Conservation (phyloP, 2,797 vertebrate species). For the Octomys mimax region DNA sequence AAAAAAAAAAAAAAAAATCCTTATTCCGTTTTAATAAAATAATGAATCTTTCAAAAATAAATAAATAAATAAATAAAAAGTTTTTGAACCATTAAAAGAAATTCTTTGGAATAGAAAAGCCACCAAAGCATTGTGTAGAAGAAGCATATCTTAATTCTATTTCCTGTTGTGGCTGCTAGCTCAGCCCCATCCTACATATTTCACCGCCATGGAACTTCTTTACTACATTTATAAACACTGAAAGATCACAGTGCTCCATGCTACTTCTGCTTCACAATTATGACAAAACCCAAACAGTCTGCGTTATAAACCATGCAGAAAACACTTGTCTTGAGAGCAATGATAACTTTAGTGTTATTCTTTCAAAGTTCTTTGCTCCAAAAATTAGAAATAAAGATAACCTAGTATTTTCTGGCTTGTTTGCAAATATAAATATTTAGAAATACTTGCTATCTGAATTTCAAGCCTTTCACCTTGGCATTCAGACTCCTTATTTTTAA, state of each 20-base stretch:
- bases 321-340: conserved; percentile 29
- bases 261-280: conserved; percentile 28
- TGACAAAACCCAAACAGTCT: conserved; percentile 31
- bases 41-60: no score
- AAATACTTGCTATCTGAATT: neutral
- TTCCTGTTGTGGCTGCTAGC: conserved; percentile 45
- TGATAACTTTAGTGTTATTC: conserved; percentile 11
- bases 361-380: conserved; percentile 51
- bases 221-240: conserved; percentile 51
- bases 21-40: no score
- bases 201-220: neutral
- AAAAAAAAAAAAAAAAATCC: no score
- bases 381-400: conserved; percentile 55
- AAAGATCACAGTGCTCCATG: neutral
- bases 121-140: neutral
- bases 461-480: neutral
- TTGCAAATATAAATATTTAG: conserved; percentile 15
- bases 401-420: conserved; percentile 30
- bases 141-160: neutral
- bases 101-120: conserved; percentile 34
- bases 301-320: conserved; percentile 46
- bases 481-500: neutral
- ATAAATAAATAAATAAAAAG: neutral
- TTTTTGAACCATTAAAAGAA: conserved; percentile 23
- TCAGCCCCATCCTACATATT: neutral